A percentile compares a stretch with the other conserved stretches of the same genome.
These are phyloP conservation scores for Chromoteleia sp. DNA, from an alignment of 2,888 invertebrate genomes.

Conservation along the genomic window DNA sequence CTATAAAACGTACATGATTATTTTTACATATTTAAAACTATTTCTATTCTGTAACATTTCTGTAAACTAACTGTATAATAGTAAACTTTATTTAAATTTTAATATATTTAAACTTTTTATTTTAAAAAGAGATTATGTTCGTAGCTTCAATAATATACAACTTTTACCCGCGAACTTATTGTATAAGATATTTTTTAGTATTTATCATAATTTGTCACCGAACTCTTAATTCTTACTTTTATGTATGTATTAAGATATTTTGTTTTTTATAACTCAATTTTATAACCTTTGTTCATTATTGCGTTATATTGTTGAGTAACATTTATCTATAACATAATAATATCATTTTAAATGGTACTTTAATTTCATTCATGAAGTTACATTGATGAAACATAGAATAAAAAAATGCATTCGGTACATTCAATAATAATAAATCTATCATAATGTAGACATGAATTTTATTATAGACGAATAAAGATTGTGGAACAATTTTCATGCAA, in stretches of 20 bases:
- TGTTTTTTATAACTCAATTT: slow-evolving; percentile 6
- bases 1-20: too few relatives aligned
- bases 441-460: slow-evolving; percentile 26
- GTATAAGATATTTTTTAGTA: not conserved
- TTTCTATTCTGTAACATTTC: too few relatives aligned
- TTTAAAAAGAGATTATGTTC: not conserved
- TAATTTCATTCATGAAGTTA: not conserved
- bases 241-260: slow-evolving; percentile 5
- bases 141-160: not conserved
- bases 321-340: not conserved
- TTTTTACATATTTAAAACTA: too few relatives aligned
- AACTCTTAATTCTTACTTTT: slow-evolving; percentile 5
- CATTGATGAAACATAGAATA: not conserved
- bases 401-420: slow-evolving; percentile 1
- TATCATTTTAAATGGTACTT: not conserved
- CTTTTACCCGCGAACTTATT: not conserved
- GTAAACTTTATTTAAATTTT: slow-evolving; percentile 1
- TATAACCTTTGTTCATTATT: not conserved
- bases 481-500: slow-evolving; percentile 12
- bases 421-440: slow-evolving; percentile 15
- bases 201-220: slow-evolving; percentile 15
- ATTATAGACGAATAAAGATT: slow-evolving; percentile 16
- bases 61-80: too few relatives aligned
- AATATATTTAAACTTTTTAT: not conserved
- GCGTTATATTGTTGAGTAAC: not conserved